Evolutionary conservation across 2,888 invertebrate species (phyloP), one percentile per base, ranked within the genome.

Genomic region (Heliconius ethilla): DNA sequence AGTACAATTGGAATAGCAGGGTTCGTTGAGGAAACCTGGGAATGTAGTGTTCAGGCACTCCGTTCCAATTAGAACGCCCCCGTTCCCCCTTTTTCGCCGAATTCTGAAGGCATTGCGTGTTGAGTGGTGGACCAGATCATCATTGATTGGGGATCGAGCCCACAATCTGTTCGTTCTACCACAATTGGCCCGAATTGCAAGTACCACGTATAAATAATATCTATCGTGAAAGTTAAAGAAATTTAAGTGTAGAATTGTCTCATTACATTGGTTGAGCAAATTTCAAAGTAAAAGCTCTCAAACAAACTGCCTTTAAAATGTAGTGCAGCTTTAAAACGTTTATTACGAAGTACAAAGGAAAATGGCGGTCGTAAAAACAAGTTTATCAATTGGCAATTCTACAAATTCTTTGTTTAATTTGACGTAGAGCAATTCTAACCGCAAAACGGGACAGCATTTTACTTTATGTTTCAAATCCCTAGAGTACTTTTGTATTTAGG

Each of bases 281-380:
- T 70, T 77, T 51, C 65, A 55, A 72, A 59, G 55, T 65, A 37
- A 66, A 63, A 77, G 72, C 76, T 72, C 59, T 78, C 51, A 59
- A 67, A 70, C 55, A 40, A 78, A 78, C 66, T 73, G 51, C 73
- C 59, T 79, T 76, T 70, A 70, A 76, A 74, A 74, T 55, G 69
- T 69, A 79, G 73, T 63, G 69, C 78, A 74, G 66, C 55, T 76
- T 67, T 45, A 75, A n/a, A 79, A 79, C 55, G 73, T 73, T 73
- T 79, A 79, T 72, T 65, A 75, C 69, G 69, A 63, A 63, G 72
- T 22, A 55, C 63, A 67, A 75, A 78, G 72, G 63, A 76, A 76
- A 79, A 66, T 72, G 65, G 55, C 51, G 62, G 67, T 69, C 67
- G 72, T 76, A 51, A 69, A 76, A 74, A 70, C 70, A 45, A 73